Conservation (phyloP, 2,797 vertebrate species). For the Crocidura indochinensis region DNA sequence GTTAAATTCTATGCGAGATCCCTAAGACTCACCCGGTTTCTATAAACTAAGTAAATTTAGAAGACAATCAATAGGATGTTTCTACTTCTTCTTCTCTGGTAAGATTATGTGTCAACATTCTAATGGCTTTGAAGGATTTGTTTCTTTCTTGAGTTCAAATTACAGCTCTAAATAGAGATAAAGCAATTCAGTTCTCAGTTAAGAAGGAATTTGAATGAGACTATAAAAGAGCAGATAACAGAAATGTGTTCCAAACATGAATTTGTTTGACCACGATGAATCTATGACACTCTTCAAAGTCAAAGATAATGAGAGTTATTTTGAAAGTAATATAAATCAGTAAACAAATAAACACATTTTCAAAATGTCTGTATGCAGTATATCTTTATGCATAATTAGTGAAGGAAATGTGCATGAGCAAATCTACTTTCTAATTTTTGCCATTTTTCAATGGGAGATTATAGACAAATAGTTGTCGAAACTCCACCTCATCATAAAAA, state of each 20-base stretch:
- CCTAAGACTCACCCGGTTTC: not conserved
- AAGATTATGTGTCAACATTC: constrained; percentile 68
- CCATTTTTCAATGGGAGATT: not conserved
- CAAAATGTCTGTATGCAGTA: not conserved
- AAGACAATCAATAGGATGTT: not conserved
- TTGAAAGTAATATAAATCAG: constrained; percentile 41
- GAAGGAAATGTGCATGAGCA: too few species aligned
- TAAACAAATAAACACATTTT: not conserved
- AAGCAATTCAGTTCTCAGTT: constrained; percentile 64
- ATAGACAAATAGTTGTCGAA: not conserved
- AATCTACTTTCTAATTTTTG: constrained; percentile 15
- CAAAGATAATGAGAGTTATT: constrained; percentile 22
- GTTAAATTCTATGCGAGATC: not conserved
- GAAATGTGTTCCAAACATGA: constrained; percentile 64
- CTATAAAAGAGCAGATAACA: constrained; percentile 74
- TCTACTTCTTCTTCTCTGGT: constrained; percentile 16
- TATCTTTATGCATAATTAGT: too few species aligned
- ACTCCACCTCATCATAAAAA: constrained; percentile 24
- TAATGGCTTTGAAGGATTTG: constrained; percentile 76
- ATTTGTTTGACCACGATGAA: constrained; percentile 56
- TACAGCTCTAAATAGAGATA: constrained; percentile 69
- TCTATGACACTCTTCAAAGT: constrained; percentile 38
- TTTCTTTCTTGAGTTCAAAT: constrained; percentile 71
- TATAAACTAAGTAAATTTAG: constrained; percentile 23
- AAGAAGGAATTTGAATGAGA: constrained; percentile 73